These are phyloP conservation scores for Phytoseiulus persimilis DNA, from an alignment of 2,888 invertebrate species.

Conservation along the genomic window DNA sequence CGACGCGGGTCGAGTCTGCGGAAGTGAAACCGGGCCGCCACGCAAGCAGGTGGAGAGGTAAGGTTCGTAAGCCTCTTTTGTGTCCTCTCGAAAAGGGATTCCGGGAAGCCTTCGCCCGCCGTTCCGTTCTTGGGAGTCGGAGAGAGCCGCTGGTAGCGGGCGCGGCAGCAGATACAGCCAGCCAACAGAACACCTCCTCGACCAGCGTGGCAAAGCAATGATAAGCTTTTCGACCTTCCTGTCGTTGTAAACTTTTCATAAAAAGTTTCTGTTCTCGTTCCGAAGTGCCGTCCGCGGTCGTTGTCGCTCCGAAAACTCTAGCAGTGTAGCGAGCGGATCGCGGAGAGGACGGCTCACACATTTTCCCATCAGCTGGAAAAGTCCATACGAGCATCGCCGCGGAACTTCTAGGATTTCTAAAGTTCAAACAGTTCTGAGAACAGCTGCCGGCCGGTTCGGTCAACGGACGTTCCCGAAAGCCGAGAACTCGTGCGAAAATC, in stretches of 20 bases:
- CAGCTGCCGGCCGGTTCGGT: too few species aligned
- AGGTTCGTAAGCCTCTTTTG: neutral
- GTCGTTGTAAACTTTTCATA: neutral
- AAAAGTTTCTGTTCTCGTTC: neutral
- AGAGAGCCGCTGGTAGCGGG: neutral
- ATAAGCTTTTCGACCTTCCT: conserved; percentile 5
- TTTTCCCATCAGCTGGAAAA: neutral
- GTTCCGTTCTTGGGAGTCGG: neutral
- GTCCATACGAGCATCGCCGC: too few species aligned
- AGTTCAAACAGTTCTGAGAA: too few species aligned
- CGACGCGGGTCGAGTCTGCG: neutral
- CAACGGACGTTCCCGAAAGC: too few species aligned
- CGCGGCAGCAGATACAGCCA: neutral
- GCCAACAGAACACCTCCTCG: neutral
- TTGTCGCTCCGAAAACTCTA: neutral
- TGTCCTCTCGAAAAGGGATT: neutral
- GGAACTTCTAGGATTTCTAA: too few species aligned
- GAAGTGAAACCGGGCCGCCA: neutral
- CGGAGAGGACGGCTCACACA: neutral
- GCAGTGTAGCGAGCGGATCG: neutral
- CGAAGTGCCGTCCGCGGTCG: neutral
- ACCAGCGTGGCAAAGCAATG: neutral
- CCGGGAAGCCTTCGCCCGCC: neutral
- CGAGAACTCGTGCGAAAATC: too few species aligned
- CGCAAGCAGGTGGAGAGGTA: neutral